Conservation (phyloP, 2,888 invertebrate species). For the Disparrhopalites patrizii region DNA sequence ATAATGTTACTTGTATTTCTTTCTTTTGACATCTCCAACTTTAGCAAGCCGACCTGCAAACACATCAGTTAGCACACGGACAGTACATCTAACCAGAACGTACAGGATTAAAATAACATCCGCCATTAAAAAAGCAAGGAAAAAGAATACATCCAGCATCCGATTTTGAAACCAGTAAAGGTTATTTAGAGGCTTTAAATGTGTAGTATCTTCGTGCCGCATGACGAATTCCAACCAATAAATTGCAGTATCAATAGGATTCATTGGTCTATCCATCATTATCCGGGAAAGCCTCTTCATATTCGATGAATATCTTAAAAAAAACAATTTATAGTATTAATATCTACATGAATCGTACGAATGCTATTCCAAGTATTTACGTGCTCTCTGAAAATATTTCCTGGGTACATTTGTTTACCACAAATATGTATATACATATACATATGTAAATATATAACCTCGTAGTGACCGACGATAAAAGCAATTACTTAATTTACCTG, state of each 20-base stretch:
- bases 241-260: slow-evolving; percentile 34
- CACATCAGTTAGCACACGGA: no score
- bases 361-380: no score
- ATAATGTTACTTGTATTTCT: no score
- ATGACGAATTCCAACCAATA: slow-evolving; percentile 43
- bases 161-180: slow-evolving; percentile 30
- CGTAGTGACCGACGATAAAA: not conserved
- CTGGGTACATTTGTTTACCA: no score
- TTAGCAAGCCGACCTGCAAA: no score
- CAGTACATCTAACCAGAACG: no score
- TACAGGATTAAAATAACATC: not conserved
- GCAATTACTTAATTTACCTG: not conserved
- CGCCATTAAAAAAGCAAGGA: not conserved
- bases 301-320: slow-evolving; percentile 32
- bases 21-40: no score
- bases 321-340: not conserved
- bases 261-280: slow-evolving; percentile 35
- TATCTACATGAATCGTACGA: not conserved
- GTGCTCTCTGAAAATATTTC: no score
- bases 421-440: not conserved
- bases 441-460: not conserved
- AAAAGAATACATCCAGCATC: slow-evolving; percentile 32
- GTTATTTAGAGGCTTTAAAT: slow-evolving; percentile 31
- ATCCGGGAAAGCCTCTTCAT: slow-evolving; percentile 33
- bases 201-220: slow-evolving; percentile 32